These are phyloP conservation scores for Ylistrum balloti DNA, from an alignment of 1,140 invertebrate genomes.

Conservation along the genomic window DNA sequence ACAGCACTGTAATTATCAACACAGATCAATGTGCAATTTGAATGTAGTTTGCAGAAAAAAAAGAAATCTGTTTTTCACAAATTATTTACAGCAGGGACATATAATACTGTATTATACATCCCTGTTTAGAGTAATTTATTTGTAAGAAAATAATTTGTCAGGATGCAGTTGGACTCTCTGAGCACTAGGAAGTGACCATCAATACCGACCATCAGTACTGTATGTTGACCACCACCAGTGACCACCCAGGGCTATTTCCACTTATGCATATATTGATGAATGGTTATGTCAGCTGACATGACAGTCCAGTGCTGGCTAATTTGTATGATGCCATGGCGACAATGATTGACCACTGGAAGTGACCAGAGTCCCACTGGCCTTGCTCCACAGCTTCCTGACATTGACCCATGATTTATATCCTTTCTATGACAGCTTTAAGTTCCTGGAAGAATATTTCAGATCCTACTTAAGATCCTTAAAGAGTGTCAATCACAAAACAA, in stretches of 20 bases:
- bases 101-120: too few species aligned
- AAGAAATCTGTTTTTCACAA: too few species aligned
- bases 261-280: not conserved
- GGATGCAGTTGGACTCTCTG: not conserved
- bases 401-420: not conserved
- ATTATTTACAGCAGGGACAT: too few species aligned
- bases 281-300: constrained; percentile 29
- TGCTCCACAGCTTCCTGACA: not conserved
- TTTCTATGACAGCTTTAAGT: not conserved
- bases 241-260: not conserved
- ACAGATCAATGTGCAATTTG: too few species aligned
- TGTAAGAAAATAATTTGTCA: too few species aligned
- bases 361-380: not conserved
- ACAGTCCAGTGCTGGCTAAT: constrained; percentile 23
- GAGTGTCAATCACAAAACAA: too few species aligned
- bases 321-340: constrained; percentile 37
- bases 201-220: not conserved
- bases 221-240: not conserved
- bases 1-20: too few species aligned
- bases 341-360: constrained; percentile 12
- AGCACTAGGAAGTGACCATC: not conserved
- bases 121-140: too few species aligned
- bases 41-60: too few species aligned
- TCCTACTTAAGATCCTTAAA: too few species aligned
- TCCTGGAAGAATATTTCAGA: not conserved